A percentile compares a stretch with the other conserved stretches of the same genome.
phyloP scores from a whole-genome alignment of 2,888 invertebrate genomes.

The Cinara cedri region DNA sequence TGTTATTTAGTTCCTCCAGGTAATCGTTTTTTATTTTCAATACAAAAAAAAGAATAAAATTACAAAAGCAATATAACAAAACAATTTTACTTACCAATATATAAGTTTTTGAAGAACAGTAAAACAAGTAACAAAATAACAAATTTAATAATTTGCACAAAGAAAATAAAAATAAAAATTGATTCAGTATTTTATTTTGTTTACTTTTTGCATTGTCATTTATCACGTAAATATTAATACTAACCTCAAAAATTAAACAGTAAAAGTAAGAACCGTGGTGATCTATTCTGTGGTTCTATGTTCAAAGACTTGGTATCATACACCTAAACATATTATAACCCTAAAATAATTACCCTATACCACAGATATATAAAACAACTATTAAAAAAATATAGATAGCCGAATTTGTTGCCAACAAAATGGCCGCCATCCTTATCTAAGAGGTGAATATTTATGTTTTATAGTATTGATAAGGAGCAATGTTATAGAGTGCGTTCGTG shows the following conservation, averaged over 20 bases:
- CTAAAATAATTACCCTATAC: too few relatives aligned
- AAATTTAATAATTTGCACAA: not conserved
- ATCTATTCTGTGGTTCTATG: not conserved
- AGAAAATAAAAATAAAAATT: not conserved
- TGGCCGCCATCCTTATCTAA: too few relatives aligned
- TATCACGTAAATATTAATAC: not conserved
- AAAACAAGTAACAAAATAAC: not conserved
- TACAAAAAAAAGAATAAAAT: not conserved
- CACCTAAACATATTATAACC: not conserved
- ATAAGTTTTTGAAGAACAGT: too few relatives aligned
- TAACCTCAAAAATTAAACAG: constrained; percentile 34
- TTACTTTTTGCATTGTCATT: constrained; percentile 54
- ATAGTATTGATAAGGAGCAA: too few relatives aligned
- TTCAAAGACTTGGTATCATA: not conserved
- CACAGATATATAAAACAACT: too few relatives aligned
- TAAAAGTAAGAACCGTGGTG: too few relatives aligned
- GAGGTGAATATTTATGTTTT: too few relatives aligned
- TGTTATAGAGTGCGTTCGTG: too few relatives aligned
- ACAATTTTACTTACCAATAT: constrained; percentile 4
- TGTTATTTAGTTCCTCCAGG: too few relatives aligned
- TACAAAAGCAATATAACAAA: not conserved
- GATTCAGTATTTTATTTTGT: not conserved
- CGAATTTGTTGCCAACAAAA: too few relatives aligned
- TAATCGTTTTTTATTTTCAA: not conserved
- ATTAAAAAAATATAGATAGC: too few relatives aligned